Base-by-base conservation (phyloP, 2,888 invertebrate species). In the Nebria brevicollis region DNA sequence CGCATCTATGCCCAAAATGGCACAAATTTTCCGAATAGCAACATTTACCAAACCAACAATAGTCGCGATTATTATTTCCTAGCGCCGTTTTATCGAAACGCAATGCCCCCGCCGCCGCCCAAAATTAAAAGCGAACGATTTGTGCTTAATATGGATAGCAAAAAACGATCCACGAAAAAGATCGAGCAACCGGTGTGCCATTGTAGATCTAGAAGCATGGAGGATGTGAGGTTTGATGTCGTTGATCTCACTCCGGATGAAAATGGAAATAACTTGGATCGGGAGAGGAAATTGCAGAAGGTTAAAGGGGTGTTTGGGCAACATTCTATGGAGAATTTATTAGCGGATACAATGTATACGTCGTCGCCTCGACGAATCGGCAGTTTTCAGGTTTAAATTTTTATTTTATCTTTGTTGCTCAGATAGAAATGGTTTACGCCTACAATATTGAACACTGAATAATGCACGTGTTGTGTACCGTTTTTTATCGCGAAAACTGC, bases 141-240 rank as follows among this genome's bases (percentile, higher is more conserved):
- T 7, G 82, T 89, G 77, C 87, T 89, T 86, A 85, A 87, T 25
- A 65, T 20, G 13, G 88, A 88, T 83, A 86, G 87, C 1, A 84
- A 86, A 13, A 85, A 87, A 34, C 85, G 85, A 42, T 84, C 86
- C 3, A 84, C 86, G 77, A 75, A 77, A 20, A 77, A 75, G 82
- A 76, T 84, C 8, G 83, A 85, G 75, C 77, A 85, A 66, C 86
- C 89, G 64, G 90, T 89, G 83, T 93, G 94, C 85, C 92, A 93
- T 26, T 93, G 93, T 86, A 91, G 94, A 73, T 94, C 94, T 15
- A 91, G 93, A 79, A 94, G 94, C 1, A 90, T 95, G 88, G 95
- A 95, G 85, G 94, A 95, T 86, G 93, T 94, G 13, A 91, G 94
- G 73, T 91, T 93, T 26, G 93, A 94, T 82, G 90, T 93, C 73